These are phyloP conservation scores for Epicauta chinensis DNA, from an alignment of 1,140 invertebrate species.

Conservation along the genomic window DNA sequence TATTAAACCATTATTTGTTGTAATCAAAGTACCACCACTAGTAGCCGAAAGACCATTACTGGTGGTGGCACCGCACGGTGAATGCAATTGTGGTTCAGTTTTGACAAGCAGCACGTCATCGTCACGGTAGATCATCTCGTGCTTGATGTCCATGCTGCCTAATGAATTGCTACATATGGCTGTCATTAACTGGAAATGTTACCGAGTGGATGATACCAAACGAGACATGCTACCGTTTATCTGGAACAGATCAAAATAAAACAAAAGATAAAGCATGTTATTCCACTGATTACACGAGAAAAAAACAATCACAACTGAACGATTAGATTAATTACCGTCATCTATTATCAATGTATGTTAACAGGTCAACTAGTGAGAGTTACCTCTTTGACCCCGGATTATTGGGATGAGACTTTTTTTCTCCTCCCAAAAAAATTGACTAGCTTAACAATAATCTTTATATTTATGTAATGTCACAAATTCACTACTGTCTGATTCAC, in stretches of 20 bases:
- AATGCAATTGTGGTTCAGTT: conserved; percentile 35
- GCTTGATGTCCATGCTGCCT: conserved; percentile 39
- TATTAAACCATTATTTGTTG: conserved; percentile 6
- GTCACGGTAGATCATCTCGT: conserved; percentile 39
- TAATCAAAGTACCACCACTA: conserved; percentile 16
- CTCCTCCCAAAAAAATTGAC: no score
- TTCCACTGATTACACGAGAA: no score
- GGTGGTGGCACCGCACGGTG: conserved; percentile 23
- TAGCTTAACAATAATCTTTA: no score
- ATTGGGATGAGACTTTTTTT: not conserved
- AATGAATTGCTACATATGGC: conserved; percentile 26
- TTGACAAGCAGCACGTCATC: conserved; percentile 39
- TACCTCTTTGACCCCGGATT: conserved; percentile 10
- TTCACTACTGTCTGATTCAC: no score
- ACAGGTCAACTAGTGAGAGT: conserved; percentile 15
- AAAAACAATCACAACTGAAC: not conserved
- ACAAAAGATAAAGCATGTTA: no score
- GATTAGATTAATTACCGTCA: conserved; percentile 1
- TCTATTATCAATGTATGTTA: conserved; percentile 9
- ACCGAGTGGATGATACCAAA: conserved; percentile 23
- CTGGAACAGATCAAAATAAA: conserved; percentile 23
- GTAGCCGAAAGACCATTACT: conserved; percentile 19
- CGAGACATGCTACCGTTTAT: conserved; percentile 28
- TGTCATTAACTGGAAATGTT: conserved; percentile 28
- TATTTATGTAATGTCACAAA: no score